phyloP scores from a whole-genome alignment of 2,888 invertebrate species.

The Amphipyra tragopoginis region DNA sequence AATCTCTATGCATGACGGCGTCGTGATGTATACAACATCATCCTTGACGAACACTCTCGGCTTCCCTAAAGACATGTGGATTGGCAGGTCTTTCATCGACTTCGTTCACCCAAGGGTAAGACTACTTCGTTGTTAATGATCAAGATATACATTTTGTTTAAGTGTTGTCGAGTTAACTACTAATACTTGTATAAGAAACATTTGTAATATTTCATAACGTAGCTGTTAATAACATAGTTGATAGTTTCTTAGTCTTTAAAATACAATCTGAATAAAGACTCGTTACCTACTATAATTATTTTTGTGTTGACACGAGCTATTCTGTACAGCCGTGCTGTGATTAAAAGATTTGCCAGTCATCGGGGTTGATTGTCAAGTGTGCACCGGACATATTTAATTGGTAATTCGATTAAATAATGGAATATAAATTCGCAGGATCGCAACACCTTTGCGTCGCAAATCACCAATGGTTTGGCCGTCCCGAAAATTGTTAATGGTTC shows the following conservation, averaged over 20 bases:
- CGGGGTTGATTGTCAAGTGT: too few relatives aligned
- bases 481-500: slow-evolving; percentile 81
- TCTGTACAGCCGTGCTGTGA: too few relatives aligned
- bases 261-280: background rate
- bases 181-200: background rate
- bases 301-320: too few relatives aligned
- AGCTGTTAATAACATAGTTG: too few relatives aligned
- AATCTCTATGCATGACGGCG: slow-evolving; percentile 95
- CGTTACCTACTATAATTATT: background rate
- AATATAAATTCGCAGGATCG: slow-evolving; percentile 84
- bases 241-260: background rate
- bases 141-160: too few relatives aligned
- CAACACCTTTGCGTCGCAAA: slow-evolving; percentile 93
- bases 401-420: background rate
- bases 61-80: slow-evolving; percentile 95
- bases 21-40: slow-evolving; percentile 93
- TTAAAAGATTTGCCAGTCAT: too few relatives aligned
- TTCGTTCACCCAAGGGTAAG: slow-evolving; percentile 94
- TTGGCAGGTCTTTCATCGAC: slow-evolving; percentile 95
- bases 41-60: slow-evolving; percentile 92
- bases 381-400: background rate
- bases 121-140: background rate
- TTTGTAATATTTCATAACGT: background rate
- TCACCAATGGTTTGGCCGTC: slow-evolving; percentile 91
- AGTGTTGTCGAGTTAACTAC: background rate